phyloP scores from a whole-genome alignment of 2,113 vertebrate species.

The Laticauda colubrina region DNA sequence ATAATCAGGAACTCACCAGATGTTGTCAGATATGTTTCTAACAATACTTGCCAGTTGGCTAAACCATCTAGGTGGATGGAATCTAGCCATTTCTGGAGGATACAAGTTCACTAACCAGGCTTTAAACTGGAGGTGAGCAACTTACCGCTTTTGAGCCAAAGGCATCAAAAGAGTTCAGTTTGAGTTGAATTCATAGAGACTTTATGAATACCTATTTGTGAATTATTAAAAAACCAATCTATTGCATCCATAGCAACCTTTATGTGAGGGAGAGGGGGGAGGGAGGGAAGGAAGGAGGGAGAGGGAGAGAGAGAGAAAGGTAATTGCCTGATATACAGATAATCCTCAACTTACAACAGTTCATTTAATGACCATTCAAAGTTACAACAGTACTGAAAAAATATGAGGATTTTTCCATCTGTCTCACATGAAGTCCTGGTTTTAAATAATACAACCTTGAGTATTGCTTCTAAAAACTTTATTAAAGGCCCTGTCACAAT shows the following conservation, averaged over 20 bases:
- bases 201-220: background rate
- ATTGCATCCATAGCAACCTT: background rate
- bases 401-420: background rate
- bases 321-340: background rate
- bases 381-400: too few relatives aligned
- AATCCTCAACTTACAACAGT: too few relatives aligned
- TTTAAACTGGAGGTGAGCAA: background rate
- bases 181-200: background rate
- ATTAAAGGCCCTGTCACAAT: too few relatives aligned
- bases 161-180: background rate
- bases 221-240: background rate
- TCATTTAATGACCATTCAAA: too few relatives aligned
- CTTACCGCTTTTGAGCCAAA: background rate
- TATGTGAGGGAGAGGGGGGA: background rate
- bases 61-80: background rate
- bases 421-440: background rate
- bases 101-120: background rate
- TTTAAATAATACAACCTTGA: background rate
- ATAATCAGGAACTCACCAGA: background rate
- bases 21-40: background rate
- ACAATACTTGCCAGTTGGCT: background rate
- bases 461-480: constrained; percentile 2
- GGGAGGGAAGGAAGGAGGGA: background rate
- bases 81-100: background rate
- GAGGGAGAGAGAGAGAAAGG: background rate